Evolutionary conservation across 2,888 invertebrate species (phyloP), one percentile per base, ranked within the genome.

Genomic region (Perithous albicinctus): DNA sequence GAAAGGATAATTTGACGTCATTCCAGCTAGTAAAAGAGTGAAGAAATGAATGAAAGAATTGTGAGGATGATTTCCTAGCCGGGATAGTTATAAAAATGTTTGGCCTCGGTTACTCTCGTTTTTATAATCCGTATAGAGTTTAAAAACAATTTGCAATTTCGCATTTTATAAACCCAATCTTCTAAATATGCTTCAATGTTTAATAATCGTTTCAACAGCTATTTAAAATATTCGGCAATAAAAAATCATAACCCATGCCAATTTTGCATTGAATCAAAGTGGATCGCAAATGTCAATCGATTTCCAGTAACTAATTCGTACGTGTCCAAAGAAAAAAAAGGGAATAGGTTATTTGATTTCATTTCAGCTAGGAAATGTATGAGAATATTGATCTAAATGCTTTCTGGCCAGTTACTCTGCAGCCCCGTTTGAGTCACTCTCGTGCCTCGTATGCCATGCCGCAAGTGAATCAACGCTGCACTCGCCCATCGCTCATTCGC

Each of bases 391-490:
- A 70, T 41, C 46, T 12, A 70, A 64, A 64, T 78, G 35, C 56
- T 72, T 78, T 46, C 56, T 4, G 32, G 6, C 32, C 20, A 15
- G 48, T 48, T 61, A 63, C 73, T 35, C 35, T 29, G 51, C 51
- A 29, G 26, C 32, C 56, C 35, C 64, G 54, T 72, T 78, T 72
- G 78, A 78, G 64, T 64, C 70, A 72, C 64, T 70, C 66, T 67
- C 29, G 26, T 26, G 64, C 64, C 54, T 18, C 32, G 56, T 43
- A 54, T 23, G 38, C 63, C 41, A 38, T 12, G 5, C 72, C 78
- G 64, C 66, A 78, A 78, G 72, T 72, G 66, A 72, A 78, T 78
- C 64, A 72, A 59, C 66, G 46, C n/a, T 38, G 46, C 46, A 66
- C 43, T 70, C 63, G 48, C 41, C 29, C 51, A 48, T 61, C 23